Conservation (phyloP, 2,113 vertebrate genomes). For the Podocnemis expansa region DNA sequence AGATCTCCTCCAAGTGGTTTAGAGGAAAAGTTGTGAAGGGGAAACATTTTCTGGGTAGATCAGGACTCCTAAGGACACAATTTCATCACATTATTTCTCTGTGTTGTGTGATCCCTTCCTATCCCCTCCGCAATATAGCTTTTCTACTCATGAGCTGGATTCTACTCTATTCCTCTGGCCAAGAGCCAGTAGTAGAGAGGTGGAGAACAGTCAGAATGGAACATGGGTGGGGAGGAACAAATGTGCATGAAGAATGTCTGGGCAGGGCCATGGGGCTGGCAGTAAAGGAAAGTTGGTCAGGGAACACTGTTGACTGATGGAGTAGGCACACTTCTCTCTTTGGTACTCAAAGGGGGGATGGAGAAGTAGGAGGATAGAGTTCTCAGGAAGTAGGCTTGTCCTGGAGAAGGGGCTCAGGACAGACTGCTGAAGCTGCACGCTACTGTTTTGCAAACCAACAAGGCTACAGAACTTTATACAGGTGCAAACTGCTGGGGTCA, state of each 20-base stretch:
- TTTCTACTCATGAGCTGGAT: not conserved
- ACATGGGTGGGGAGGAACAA: not conserved
- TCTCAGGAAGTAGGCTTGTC: not conserved
- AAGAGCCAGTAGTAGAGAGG: not conserved
- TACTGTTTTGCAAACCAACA: not conserved
- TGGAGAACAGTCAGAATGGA: not conserved
- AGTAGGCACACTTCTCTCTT: not conserved
- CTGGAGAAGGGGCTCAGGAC: not conserved
- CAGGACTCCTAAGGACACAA: not conserved
- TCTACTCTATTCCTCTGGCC: not conserved
- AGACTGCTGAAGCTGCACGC: not conserved
- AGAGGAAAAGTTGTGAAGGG: not conserved
- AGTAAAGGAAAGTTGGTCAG: not conserved
- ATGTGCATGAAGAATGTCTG: not conserved
- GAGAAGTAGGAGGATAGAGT: not conserved
- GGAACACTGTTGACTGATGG: not conserved
- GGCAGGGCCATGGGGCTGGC: not conserved
- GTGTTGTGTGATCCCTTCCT: not conserved
- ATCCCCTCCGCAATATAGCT: no score
- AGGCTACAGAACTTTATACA: not conserved
- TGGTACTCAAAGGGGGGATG: not conserved
- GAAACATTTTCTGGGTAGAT: not conserved
- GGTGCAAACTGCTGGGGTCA: not conserved
- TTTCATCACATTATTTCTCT: not conserved
- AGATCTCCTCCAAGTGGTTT: not conserved